Percentiles rank a stretch among this genome's conserved stretches.
Evolutionary conservation across 2,888 invertebrate genomes (phyloP).

Genomic region (Drosophila crucigera): DNA sequence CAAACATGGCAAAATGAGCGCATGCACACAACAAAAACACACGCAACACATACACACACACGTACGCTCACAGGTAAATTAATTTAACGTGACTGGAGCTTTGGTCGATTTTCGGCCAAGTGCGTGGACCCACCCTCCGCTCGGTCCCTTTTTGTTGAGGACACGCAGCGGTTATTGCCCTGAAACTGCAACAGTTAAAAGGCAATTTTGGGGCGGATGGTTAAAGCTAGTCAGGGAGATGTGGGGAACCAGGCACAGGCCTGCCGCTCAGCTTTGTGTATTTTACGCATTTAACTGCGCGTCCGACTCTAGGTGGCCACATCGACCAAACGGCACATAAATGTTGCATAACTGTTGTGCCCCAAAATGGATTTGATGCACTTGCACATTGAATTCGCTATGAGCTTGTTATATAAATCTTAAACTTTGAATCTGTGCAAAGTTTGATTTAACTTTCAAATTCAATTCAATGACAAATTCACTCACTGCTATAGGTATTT

Average conservation of each 20-base stretch:
- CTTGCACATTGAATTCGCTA: slow-evolving; percentile 32
- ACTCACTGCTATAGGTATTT: not conserved
- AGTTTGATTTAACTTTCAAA: not conserved
- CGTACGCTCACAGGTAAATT: slow-evolving; percentile 63
- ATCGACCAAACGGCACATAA: slow-evolving; percentile 44
- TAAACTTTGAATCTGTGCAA: not conserved
- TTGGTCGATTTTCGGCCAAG: slow-evolving; percentile 75
- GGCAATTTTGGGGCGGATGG: not conserved
- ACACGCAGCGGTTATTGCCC: slow-evolving; percentile 76
- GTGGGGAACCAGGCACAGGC: not conserved
- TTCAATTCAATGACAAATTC: not conserved
- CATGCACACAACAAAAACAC: slow-evolving; percentile 35
- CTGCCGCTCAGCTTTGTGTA: slow-evolving; percentile 54
- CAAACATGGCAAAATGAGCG: slow-evolving; percentile 75
- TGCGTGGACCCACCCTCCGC: slow-evolving; percentile 36
- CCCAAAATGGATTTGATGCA: slow-evolving; percentile 28
- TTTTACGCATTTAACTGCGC: slow-evolving; percentile 73
- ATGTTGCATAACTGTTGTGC: slow-evolving; percentile 57
- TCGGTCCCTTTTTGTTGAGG: slow-evolving; percentile 52
- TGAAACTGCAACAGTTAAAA: slow-evolving; percentile 49
- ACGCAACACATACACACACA: slow-evolving; percentile 26
- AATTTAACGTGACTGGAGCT: slow-evolving; percentile 81
- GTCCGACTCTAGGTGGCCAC: slow-evolving; percentile 17
- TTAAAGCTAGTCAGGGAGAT: not conserved
- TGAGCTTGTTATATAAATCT: slow-evolving; percentile 27